Conservation (phyloP, 1,140 invertebrate genomes). For the Diorhabda sublineata region DNA sequence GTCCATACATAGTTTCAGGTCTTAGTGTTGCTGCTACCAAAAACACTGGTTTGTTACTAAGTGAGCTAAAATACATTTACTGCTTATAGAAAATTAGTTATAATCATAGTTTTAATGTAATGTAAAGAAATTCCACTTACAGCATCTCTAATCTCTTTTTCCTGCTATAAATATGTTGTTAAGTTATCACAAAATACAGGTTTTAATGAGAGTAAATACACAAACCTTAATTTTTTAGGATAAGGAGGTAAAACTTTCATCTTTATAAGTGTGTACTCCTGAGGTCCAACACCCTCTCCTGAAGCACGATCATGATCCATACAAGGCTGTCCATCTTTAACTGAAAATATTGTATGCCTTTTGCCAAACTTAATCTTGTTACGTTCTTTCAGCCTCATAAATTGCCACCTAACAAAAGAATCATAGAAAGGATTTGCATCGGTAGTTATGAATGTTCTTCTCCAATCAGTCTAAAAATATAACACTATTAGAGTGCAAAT, state of each 20-base stretch:
- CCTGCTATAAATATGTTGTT: neutral
- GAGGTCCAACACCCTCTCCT: slow-evolving; percentile 96
- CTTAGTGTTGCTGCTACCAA: slow-evolving; percentile 96
- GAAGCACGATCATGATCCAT: slow-evolving; percentile 98
- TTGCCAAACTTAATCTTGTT: slow-evolving; percentile 97
- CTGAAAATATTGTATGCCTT: slow-evolving; percentile 95
- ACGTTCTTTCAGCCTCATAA: slow-evolving; percentile 77
- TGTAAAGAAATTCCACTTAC: too few species aligned
- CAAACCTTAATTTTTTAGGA: slow-evolving; percentile 68
- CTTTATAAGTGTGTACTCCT: slow-evolving; percentile 98
- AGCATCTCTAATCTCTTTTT: too few species aligned
- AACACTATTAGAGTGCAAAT: neutral
- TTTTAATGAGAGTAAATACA: slow-evolving; percentile 3
- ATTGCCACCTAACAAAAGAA: slow-evolving; percentile 98
- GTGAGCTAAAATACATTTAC: slow-evolving; percentile 48
- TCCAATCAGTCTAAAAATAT: slow-evolving; percentile 84
- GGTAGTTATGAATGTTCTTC: slow-evolving; percentile 95
- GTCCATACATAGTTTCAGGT: slow-evolving; percentile 99
- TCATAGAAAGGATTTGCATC: slow-evolving; percentile 98
- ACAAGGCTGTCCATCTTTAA: slow-evolving; percentile 95
- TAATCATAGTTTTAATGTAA: too few species aligned
- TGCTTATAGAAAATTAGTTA: too few species aligned
- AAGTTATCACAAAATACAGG: neutral
- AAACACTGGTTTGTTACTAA: slow-evolving; percentile 62
- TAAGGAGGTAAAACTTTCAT: slow-evolving; percentile 77